Evolutionary conservation across 2,888 invertebrate genomes (phyloP), one percentile per base, ranked within the genome.

Genomic region (Zhengitettix transpicula): DNA sequence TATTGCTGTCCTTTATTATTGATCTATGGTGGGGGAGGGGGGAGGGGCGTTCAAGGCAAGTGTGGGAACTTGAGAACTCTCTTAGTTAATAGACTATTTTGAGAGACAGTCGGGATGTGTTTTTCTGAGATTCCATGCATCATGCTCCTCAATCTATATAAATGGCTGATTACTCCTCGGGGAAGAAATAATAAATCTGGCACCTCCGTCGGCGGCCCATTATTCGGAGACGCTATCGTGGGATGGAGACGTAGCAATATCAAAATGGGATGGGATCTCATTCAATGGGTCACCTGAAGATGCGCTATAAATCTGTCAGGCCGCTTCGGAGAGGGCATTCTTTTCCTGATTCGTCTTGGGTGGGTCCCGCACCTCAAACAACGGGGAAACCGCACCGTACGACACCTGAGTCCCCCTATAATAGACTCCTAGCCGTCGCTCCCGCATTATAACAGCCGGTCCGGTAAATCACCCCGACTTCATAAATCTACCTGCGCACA

Each of bases 401-500:
- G 16, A 28, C 28, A 28, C 28, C n/a, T 40, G 40, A 17, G 17
- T 17, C 40, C n/a, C n/a, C 53, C 53, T 12, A 41, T 41, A 14
- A 41, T 40, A 55, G 40, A 55, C 17, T n/a, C 40, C 55, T 55
- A 17, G 42, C 40, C n/a, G 42, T 42, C 12, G 55, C 40, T 57
- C 44, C 56, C 47, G 51, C 57, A 41, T 57, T 40, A 51, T 57
- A 40, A 51, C 52, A 40, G 57, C 57, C 47, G 55, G 52, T 40
- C 57, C 52, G 44, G 60, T 62, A 62, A 62, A 58, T 62, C 62
- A 60, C 55, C 52, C 54, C 57, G 55, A 58, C 58, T 57, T 55
- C 56, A 62, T 62, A 62, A 62, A 62, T 62, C 62, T 62, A 58
- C 60, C 62, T 52, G 17, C 52, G 28, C 28, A 52, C 58, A 11